A percentile compares a stretch with the other conserved stretches of the same genome.
phyloP scores from a whole-genome alignment of 30 jellyfish, hydroid and myxozoan genomes.

The Hydractinia echinata region DNA sequence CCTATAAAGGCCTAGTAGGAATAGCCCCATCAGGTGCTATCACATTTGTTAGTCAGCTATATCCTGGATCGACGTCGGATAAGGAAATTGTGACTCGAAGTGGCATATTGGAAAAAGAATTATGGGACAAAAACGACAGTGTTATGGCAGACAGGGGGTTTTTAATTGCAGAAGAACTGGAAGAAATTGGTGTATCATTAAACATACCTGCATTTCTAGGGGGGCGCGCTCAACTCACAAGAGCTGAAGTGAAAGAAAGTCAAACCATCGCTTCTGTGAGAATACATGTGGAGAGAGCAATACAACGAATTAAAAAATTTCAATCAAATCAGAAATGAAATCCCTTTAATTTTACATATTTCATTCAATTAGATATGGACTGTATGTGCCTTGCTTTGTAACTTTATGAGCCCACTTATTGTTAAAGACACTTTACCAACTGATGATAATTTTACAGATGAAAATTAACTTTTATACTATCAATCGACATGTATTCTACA shows the following conservation, averaged over 20 bases:
- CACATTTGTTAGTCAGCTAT: constrained; percentile 44
- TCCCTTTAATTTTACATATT: constrained; percentile 12
- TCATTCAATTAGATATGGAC: constrained; percentile 17
- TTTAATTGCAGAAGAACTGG: constrained; percentile 30
- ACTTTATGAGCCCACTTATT: constrained; percentile 14
- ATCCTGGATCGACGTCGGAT: constrained; percentile 17
- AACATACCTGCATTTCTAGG: constrained; percentile 51
- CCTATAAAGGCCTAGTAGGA: constrained; percentile 50
- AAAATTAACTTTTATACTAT: too few species aligned
- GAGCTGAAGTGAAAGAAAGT: too few species aligned
- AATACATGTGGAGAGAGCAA: too few species aligned
- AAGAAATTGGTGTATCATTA: constrained; percentile 20
- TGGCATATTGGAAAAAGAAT: constrained; percentile 25
- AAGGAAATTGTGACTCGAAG: constrained; percentile 37
- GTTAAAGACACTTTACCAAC: too few species aligned
- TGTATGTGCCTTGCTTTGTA: constrained; percentile 6
- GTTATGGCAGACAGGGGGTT: too few species aligned
- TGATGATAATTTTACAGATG: too few species aligned
- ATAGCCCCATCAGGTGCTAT: constrained; percentile 61
- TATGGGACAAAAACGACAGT: constrained; percentile 49
- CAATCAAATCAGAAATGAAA: constrained; percentile 35
- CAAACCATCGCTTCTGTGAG: too few species aligned
- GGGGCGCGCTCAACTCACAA: constrained; percentile 45
- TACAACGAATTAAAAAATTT: constrained; percentile 22
- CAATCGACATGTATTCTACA: too few species aligned